Evolutionary conservation across 2,113 vertebrate genomes (phyloP).

Genomic region (Macquaria australasica): DNA sequence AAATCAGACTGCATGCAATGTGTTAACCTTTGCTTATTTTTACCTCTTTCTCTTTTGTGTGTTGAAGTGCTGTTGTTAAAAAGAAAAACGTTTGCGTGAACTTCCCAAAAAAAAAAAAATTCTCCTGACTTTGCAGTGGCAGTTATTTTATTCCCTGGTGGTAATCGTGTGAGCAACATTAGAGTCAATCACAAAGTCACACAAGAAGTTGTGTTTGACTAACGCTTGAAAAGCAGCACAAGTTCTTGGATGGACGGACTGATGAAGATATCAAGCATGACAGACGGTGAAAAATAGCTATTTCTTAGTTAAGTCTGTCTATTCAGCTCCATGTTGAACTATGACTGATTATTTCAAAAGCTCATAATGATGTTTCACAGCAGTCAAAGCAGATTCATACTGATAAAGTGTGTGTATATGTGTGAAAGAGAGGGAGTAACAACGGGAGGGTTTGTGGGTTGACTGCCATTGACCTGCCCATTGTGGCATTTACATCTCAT

Average conservation of each 20-base stretch:
- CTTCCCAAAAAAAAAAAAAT: not conserved
- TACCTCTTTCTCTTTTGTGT: constrained; percentile 14
- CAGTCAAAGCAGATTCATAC: constrained; percentile 47
- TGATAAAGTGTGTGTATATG: not conserved
- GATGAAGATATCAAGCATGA: constrained; percentile 17
- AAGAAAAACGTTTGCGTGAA: not conserved
- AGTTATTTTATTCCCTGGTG: constrained; percentile 6
- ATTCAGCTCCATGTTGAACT: constrained; percentile 43
- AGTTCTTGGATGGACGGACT: not conserved
- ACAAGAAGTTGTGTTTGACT: not conserved
- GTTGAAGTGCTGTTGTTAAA: constrained; percentile 10
- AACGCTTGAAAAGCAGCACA: constrained; percentile 3
- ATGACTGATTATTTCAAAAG: constrained; percentile 45
- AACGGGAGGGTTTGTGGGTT: constrained; percentile 6
- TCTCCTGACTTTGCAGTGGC: not conserved
- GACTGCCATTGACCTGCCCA: constrained; percentile 50
- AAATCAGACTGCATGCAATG: constrained; percentile 1
- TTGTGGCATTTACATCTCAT: constrained; percentile 55
- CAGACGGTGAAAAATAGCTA: constrained; percentile 21
- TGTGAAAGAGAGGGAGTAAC: not conserved
- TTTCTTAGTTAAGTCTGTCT: constrained; percentile 2
- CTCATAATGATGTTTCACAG: constrained; percentile 41
- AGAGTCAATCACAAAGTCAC: constrained; percentile 4
- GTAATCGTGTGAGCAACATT: not conserved
- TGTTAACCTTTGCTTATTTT: constrained; percentile 54